Conservation (phyloP, 2,797 vertebrate species). For the Premnoplex brunnescens region DNA sequence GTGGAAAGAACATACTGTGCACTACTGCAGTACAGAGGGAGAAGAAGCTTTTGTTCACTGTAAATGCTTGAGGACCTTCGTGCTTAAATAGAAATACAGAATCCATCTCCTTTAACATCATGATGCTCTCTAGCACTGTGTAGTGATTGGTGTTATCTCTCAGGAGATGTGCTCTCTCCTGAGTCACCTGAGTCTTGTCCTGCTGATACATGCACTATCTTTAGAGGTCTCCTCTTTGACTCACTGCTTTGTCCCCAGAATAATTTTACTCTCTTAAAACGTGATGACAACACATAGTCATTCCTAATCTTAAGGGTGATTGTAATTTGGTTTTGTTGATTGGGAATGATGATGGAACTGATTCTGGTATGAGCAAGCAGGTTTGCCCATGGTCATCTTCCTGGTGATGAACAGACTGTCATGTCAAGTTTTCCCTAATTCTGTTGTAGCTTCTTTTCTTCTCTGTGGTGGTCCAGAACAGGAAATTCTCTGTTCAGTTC, state of each 20-base stretch:
- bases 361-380: background rate
- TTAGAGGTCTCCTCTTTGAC: background rate
- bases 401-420: background rate
- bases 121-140: background rate
- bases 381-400: background rate
- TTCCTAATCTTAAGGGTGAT: background rate
- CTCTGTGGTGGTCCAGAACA: background rate
- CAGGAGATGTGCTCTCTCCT: background rate
- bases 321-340: background rate
- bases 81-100: background rate
- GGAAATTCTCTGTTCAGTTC: background rate
- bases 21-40: background rate
- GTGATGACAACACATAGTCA: background rate
- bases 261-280: background rate
- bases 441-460: background rate
- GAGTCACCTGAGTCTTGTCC: background rate
- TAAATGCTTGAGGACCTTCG: background rate
- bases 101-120: background rate
- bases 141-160: background rate
- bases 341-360: background rate
- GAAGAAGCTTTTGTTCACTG: background rate
- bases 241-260: background rate
- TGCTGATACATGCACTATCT: background rate
- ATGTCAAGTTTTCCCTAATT: background rate
- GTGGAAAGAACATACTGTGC: conserved; percentile 47